phyloP scores from a whole-genome alignment of 2,113 vertebrate genomes.

The Phylloscopus trochiloides region DNA sequence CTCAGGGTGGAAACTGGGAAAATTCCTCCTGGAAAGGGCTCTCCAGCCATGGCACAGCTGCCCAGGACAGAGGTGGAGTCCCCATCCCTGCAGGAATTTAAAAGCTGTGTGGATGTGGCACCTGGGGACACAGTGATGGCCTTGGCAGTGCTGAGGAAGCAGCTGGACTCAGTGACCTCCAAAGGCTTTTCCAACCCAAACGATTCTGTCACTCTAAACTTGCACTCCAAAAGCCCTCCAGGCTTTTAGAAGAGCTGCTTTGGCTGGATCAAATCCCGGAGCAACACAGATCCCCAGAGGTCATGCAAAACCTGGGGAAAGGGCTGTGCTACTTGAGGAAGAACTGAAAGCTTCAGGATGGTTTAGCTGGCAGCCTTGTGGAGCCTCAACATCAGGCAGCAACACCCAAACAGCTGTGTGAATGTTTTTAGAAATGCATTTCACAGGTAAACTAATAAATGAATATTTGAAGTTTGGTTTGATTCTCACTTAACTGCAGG shows the following conservation, averaged over 20 bases:
- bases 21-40: neutral
- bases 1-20: neutral
- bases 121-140: neutral
- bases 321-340: neutral
- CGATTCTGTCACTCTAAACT: neutral
- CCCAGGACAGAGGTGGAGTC: accelerated
- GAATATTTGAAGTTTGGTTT: neutral
- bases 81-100: no score
- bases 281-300: neutral
- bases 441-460: neutral
- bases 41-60: neutral
- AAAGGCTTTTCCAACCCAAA: neutral
- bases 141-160: neutral
- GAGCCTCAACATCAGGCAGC: neutral
- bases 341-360: neutral
- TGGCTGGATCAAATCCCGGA: accelerated
- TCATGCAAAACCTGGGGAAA: neutral
- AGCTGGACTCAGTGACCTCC: neutral
- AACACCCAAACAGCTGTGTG: neutral
- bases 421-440: neutral
- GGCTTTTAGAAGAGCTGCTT: neutral
- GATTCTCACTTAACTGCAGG: neutral
- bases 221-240: neutral
- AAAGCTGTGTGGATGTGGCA: neutral
- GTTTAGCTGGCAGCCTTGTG: neutral